Percentiles rank a stretch among this genome's conserved stretches.
Conservation (phyloP, 2,797 vertebrate species). For the Typhlichthys eigenmanni region DNA sequence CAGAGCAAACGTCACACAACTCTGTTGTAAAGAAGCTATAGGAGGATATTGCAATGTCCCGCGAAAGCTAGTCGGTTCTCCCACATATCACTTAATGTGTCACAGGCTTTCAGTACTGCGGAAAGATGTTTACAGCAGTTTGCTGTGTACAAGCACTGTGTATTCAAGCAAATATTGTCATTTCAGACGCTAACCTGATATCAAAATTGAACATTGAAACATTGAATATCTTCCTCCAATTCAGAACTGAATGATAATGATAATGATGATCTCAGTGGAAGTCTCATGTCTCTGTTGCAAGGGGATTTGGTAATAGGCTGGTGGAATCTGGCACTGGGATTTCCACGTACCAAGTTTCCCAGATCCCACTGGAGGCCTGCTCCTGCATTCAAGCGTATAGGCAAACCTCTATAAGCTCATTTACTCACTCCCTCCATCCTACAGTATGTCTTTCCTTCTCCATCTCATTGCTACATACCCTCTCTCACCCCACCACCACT, state of each 20-base stretch:
- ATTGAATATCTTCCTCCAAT: too few species aligned
- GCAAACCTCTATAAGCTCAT: constrained; percentile 53
- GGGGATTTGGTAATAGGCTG: constrained; percentile 43
- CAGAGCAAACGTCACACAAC: constrained; percentile 22
- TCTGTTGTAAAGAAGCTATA: constrained; percentile 2
- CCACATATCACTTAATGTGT: not conserved
- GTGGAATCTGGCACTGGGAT: constrained; percentile 62
- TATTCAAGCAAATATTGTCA: too few species aligned
- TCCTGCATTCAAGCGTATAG: constrained; percentile 30
- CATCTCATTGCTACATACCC: constrained; percentile 12
- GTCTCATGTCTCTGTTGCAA: constrained; percentile 26
- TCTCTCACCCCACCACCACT: constrained; percentile 19
- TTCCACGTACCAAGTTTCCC: constrained; percentile 28
- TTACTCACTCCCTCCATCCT: constrained; percentile 49
- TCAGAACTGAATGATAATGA: too few species aligned
- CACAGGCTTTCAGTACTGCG: too few species aligned
- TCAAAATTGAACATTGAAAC: too few species aligned
- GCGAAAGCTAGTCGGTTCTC: not conserved
- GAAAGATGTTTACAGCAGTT: too few species aligned
- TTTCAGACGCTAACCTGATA: too few species aligned
- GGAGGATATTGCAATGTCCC: not conserved
- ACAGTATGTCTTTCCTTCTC: constrained; percentile 7
- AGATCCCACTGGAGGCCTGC: constrained; percentile 43
- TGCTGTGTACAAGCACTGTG: too few species aligned
- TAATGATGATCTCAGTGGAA: too few species aligned